A percentile compares a stretch with the other conserved stretches of the same genome.
These are phyloP conservation scores for Hydropsyche betteni DNA, from an alignment of 2,888 invertebrate genomes.

Conservation along the genomic window DNA sequence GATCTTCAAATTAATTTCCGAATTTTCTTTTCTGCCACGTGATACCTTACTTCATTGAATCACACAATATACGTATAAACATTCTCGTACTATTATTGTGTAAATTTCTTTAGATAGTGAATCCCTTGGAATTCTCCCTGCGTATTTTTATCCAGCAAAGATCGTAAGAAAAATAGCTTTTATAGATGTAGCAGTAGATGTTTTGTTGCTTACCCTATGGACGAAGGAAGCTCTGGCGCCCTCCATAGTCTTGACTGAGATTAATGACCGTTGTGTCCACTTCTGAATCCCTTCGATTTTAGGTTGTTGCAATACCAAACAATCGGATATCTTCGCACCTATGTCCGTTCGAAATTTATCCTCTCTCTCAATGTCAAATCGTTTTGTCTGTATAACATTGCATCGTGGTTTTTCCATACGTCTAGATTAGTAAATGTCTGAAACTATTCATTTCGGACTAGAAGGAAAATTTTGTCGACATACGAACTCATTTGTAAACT, in stretches of 20 bases:
- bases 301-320: not conserved
- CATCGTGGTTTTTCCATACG: slow-evolving; percentile 30
- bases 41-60: not conserved
- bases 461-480: slow-evolving; percentile 9
- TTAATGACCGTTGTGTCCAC: slow-evolving; percentile 45
- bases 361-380: slow-evolving; percentile 31
- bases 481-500: not conserved
- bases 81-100: slow-evolving; percentile 7
- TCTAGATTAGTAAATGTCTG: not conserved
- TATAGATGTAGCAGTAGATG: slow-evolving; percentile 1
- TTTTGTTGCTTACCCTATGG: slow-evolving; percentile 31
- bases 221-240: not conserved
- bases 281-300: slow-evolving; percentile 39
- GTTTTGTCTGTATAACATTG: slow-evolving; percentile 45
- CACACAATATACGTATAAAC: not conserved
- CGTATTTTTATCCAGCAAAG: slow-evolving; percentile 23
- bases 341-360: not conserved
- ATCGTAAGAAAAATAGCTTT: slow-evolving; percentile 1
- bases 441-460: not conserved
- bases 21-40: not conserved
- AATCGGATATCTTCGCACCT: too few relatives aligned
- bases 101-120: not conserved
- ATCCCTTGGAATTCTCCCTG: slow-evolving; percentile 1
- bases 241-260: slow-evolving; percentile 44
- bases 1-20: slow-evolving; percentile 9